Percentiles rank a stretch among this genome's conserved stretches.
Evolutionary conservation across 2,113 vertebrate species (phyloP).

Genomic region (Tringa solitaria): DNA sequence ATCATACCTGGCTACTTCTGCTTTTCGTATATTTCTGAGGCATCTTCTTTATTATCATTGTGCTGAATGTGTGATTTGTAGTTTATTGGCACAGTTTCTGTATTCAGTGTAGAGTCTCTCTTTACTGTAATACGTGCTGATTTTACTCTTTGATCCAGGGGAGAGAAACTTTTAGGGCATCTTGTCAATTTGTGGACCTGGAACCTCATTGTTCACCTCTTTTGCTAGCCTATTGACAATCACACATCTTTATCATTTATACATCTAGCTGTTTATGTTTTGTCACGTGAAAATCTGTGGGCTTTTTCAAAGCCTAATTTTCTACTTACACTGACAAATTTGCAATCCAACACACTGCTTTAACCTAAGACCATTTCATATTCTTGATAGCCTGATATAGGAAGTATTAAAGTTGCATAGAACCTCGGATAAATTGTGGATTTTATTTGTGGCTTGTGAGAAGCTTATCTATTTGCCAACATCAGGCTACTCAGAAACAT

Average conservation of each 20-base stretch:
- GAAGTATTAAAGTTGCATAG: not conserved
- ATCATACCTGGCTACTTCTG: not conserved
- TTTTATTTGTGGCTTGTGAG: slow-evolving; percentile 5
- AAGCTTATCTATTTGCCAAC: not conserved
- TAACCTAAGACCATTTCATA: not conserved
- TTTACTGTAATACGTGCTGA: not conserved
- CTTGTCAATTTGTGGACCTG: not conserved
- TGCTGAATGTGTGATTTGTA: not conserved
- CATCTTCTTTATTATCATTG: not conserved
- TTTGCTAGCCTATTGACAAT: not conserved
- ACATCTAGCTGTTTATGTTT: not conserved
- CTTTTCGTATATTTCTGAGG: not conserved
- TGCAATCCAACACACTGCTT: not conserved
- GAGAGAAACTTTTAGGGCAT: not conserved
- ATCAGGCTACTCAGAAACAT: not conserved
- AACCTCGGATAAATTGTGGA: not conserved
- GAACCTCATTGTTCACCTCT: not conserved
- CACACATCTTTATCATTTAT: not conserved
- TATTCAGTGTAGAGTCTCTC: not conserved
- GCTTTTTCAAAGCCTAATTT: not conserved
- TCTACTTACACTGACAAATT: not conserved
- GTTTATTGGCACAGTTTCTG: not conserved
- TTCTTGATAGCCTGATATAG: not conserved
- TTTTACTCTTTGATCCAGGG: not conserved
- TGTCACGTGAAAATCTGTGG: not conserved